Conservation (phyloP, 2,113 vertebrate species). For the Montifringilla adamsi region DNA sequence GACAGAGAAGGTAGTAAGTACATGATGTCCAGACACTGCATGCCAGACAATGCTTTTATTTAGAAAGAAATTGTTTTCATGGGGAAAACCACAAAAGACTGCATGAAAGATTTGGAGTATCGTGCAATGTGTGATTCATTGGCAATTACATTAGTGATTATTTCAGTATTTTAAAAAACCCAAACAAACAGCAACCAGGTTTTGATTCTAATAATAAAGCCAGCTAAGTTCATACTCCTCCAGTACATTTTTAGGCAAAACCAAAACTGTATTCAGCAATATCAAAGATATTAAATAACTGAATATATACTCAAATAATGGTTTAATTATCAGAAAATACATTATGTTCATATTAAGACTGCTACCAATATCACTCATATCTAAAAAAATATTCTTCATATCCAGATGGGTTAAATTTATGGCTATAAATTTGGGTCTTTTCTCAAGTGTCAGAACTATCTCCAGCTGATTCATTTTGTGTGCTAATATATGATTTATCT, state of each 20-base stretch:
- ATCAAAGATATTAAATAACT: neutral
- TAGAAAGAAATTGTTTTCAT: neutral
- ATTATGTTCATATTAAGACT: neutral
- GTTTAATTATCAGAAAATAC: neutral
- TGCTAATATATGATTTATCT: neutral
- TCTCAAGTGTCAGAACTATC: neutral
- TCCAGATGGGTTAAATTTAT: neutral
- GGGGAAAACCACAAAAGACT: neutral
- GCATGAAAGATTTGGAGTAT: neutral
- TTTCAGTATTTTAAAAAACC: neutral
- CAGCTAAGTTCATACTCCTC: neutral
- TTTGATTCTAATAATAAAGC: neutral
- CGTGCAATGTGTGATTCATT: neutral
- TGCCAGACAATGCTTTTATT: neutral
- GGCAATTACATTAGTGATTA: neutral
- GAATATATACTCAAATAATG: neutral
- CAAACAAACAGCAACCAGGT: neutral
- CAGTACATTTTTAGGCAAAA: neutral
- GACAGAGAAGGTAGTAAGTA: neutral
- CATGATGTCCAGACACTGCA: neutral
- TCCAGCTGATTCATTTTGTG: neutral
- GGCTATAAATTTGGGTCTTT: neutral
- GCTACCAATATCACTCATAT: accelerated
- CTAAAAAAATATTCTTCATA: neutral
- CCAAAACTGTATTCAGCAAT: neutral